Percentiles rank a stretch among this genome's conserved stretches.
These are phyloP conservation scores for Escarpia spicata DNA, from an alignment of 2,888 invertebrate species.

Conservation along the genomic window DNA sequence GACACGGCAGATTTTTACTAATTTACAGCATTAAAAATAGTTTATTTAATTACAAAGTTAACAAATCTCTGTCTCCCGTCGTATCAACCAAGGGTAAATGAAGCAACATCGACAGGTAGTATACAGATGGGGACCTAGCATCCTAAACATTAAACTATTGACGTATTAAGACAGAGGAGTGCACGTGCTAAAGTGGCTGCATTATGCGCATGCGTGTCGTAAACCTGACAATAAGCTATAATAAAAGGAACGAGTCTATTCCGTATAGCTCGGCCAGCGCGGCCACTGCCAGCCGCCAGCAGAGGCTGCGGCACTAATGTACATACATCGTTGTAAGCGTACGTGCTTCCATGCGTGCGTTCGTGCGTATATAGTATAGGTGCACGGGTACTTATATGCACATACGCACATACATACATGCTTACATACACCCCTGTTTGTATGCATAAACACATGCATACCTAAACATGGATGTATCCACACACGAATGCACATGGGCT, in stretches of 20 bases:
- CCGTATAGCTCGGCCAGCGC: not conserved
- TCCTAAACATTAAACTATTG: not conserved
- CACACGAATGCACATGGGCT: too few relatives aligned
- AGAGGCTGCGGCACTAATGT: too few relatives aligned
- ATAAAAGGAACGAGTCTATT: not conserved
- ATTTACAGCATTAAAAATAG: not conserved
- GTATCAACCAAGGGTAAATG: not conserved
- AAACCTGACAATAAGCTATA: not conserved
- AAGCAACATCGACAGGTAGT: not conserved
- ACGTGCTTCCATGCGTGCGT: too few relatives aligned
- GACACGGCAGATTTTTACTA: too few relatives aligned
- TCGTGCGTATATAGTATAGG: not conserved
- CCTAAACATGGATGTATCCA: too few relatives aligned
- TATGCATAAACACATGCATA: not conserved
- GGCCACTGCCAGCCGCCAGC: not conserved
- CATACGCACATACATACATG: not conserved
- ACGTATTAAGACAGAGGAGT: not conserved
- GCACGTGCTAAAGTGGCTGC: not conserved
- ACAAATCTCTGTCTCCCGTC: not conserved
- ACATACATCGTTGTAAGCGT: too few relatives aligned
- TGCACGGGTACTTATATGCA: not conserved
- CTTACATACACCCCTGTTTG: not conserved
- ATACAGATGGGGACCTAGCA: not conserved
- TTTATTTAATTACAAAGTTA: too few relatives aligned
- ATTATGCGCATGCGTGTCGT: slow-evolving; percentile 7